A percentile compares a stretch with the other conserved stretches of the same genome.
Conservation (phyloP, 2,888 invertebrate species). For the Calameuta pallipes region DNA sequence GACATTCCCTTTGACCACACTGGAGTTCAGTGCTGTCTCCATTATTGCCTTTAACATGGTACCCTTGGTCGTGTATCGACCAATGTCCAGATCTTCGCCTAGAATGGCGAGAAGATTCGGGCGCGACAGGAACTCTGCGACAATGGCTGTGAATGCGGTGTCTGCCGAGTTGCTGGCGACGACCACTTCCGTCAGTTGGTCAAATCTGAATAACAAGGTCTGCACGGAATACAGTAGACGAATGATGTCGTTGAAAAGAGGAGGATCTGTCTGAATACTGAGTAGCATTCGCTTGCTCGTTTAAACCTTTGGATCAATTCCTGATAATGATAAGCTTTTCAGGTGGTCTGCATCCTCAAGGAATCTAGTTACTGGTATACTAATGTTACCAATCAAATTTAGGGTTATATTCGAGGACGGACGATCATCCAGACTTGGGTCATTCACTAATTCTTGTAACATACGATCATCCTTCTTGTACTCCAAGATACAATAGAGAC, state of each 20-base stretch:
- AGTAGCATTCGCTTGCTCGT: slow-evolving; percentile 18
- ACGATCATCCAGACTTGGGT: slow-evolving; percentile 1
- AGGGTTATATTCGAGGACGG: slow-evolving; percentile 6
- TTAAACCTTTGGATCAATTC: neutral
- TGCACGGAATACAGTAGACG: slow-evolving; percentile 14
- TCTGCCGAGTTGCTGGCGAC: neutral
- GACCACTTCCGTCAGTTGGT: slow-evolving; percentile 3
- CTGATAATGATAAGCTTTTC: neutral
- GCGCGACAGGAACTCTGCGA: slow-evolving; percentile 3
- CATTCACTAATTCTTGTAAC: neutral
- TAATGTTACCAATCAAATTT: slow-evolving; percentile 9
- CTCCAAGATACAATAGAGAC: slow-evolving; percentile 22
- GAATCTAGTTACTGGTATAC: slow-evolving; percentile 1
- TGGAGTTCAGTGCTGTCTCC: slow-evolving; percentile 5
- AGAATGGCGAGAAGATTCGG: slow-evolving; percentile 12
- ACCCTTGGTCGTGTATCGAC: slow-evolving; percentile 20
- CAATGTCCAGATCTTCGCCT: slow-evolving; percentile 24
- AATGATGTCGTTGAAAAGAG: slow-evolving; percentile 21
- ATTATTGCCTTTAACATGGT: slow-evolving; percentile 21
- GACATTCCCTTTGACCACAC: neutral
- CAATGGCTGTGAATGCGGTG: neutral
- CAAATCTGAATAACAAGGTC: slow-evolving; percentile 11
- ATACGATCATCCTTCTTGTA: slow-evolving; percentile 9
- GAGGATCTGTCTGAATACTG: neutral
- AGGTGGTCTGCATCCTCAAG: neutral